A percentile compares a stretch with the other conserved stretches of the same genome.
phyloP scores from a whole-genome alignment of 1,140 invertebrate species.

The Drosophila paulistorum region DNA sequence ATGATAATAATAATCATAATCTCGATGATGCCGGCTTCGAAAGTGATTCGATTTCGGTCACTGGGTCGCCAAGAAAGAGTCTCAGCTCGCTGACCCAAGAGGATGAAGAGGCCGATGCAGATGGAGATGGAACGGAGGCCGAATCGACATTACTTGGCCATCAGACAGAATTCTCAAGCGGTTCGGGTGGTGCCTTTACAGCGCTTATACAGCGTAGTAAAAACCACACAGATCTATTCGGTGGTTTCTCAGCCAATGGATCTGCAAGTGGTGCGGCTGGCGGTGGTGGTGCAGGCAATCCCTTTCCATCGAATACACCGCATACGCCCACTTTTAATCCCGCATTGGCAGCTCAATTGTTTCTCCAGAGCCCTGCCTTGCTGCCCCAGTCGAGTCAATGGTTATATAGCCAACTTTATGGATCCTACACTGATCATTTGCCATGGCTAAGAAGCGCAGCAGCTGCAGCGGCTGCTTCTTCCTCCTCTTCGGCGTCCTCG shows the following conservation, averaged over 20 bases:
- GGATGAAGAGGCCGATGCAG: conserved; percentile 59
- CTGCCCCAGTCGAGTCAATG: conserved; percentile 89
- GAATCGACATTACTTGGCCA: conserved; percentile 7
- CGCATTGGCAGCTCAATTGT: conserved; percentile 87
- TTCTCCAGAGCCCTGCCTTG: conserved; percentile 87
- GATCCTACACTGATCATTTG: conserved; percentile 85
- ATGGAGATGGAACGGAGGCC: conserved; percentile 16
- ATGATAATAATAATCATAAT: conserved; percentile 71
- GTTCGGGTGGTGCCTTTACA: conserved; percentile 74
- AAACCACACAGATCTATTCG: conserved; percentile 75
- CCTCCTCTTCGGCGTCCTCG: not conserved
- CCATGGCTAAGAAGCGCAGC: conserved; percentile 84
- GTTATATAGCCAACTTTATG: conserved; percentile 89
- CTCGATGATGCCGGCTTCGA: conserved; percentile 82
- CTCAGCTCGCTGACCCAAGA: conserved; percentile 59
- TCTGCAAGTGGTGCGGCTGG: conserved; percentile 32
- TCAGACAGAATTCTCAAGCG: conserved; percentile 13
- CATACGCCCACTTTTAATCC: conserved; percentile 86
- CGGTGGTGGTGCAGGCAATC: conserved; percentile 44
- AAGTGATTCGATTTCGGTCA: conserved; percentile 88
- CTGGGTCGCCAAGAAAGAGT: conserved; percentile 84
- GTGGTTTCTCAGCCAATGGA: conserved; percentile 77
- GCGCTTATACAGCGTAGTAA: conserved; percentile 79
- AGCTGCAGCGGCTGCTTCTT: conserved; percentile 33
- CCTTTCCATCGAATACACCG: conserved; percentile 70